Base-by-base conservation (phyloP, 2,888 invertebrate species). In the Elmis aenea region DNA sequence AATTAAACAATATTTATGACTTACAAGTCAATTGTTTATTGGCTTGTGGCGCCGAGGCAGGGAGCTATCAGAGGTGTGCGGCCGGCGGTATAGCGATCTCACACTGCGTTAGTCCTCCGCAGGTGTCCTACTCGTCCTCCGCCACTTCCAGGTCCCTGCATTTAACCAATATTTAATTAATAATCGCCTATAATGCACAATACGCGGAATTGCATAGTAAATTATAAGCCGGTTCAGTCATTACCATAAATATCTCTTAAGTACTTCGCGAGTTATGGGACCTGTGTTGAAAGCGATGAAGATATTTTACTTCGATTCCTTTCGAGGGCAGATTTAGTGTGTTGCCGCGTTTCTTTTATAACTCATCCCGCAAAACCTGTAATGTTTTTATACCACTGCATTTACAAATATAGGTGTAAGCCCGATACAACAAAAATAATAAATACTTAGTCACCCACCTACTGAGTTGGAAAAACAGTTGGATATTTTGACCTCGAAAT, bases 1-100 rank as follows among this genome's bases (percentile, higher is more conserved):
- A n/a, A n/a, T n/a, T n/a, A n/a, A n/a, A n/a, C n/a, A n/a, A n/a
- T n/a, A 60, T 61, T 61, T 61, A 62, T 57, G 52, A 50, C 48
- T 50, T 49, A 50, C 48, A 48, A 44, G 53, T 51, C 54, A 58
- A 59, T 61, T 60, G 61, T 62, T 62, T 62, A 61, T 61, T 57
- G 50, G 58, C 58, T 56, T 54, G 48, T 47, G 51, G 51, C 46
- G 49, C 42, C 48, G 48, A 48, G 51, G 46, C 51, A 52, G 57
- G 58, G 48, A 57, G 58, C 55, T 51, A 50, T 46, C 43, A 52
- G 55, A 59, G 57, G 60, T 60, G 61, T 55, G 55, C 53, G 48
- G 52, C 45, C 53, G 54, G 52, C 50, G 46, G 52, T 55, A 55
- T 46, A 42, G 39, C 50, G 45, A 48, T 39, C 55, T 46, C 53